Conservation (phyloP, 2,888 invertebrate genomes). For the Oscheius sp. region DNA sequence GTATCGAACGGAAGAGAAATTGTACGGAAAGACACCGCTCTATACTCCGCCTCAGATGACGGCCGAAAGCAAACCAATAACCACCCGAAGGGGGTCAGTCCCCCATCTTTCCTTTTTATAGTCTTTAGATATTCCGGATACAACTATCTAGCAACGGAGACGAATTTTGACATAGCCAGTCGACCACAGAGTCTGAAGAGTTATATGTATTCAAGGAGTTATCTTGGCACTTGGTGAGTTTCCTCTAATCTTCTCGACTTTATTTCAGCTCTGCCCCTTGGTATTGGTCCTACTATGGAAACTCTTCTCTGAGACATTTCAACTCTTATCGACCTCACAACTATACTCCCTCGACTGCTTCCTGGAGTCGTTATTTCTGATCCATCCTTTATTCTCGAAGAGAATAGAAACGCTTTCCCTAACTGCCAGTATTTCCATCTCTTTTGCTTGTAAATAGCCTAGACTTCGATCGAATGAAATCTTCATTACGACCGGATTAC, state of each 20-base stretch:
- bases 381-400: background rate
- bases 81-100: constrained; percentile 54
- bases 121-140: constrained; percentile 60
- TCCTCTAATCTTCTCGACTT: no score
- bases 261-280: constrained; percentile 53
- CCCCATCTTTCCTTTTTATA: background rate
- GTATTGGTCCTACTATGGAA: constrained; percentile 62
- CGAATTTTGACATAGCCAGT: constrained; percentile 63
- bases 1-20: constrained; percentile 56
- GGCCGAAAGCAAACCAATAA: constrained; percentile 52
- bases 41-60: constrained; percentile 67
- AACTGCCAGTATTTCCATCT: constrained; percentile 4
- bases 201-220: constrained; percentile 44
- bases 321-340: constrained; percentile 67
- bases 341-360: constrained; percentile 49
- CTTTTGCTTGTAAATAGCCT: constrained; percentile 11
- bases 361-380: constrained; percentile 50
- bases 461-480: constrained; percentile 20
- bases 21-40: constrained; percentile 41
- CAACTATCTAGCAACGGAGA: constrained; percentile 59
- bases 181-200: constrained; percentile 56
- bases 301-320: constrained; percentile 63
- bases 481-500: constrained; percentile 19
- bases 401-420: background rate
- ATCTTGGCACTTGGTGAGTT: constrained; percentile 42